Evolutionary conservation across 2,888 invertebrate species (phyloP), one percentile per base, ranked within the genome.

Genomic region (Pristionchus entomophagus): DNA sequence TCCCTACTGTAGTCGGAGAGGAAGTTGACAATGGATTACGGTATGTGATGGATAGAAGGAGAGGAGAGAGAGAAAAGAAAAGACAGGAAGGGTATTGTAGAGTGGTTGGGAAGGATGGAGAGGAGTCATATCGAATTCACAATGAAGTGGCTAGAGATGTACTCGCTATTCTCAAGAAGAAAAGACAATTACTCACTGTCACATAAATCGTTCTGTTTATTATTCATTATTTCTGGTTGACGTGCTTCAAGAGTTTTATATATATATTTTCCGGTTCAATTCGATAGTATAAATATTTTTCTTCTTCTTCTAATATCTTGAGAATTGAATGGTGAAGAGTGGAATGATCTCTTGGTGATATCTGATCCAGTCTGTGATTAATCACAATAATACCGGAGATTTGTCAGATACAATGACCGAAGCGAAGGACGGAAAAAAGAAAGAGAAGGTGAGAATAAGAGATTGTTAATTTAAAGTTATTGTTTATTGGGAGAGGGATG

Each of bases 401-500:
- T 29, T 4, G 3, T 10, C 19, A 80, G 32, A 51, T 29, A 56
- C 8, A n/a, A 59, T 83, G 41, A 41, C 62, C 59, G 73, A 51
- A 53, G 32, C 45, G 10, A 35, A 35, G 51, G 53, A 38, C n/a
- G 49, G 41, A n/a, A 59, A 59, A 32, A 38, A 59, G 29, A 51
- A 80, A 41, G 80, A 80, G 49, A 80, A 80, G 49, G 80, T 80
- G 35, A 80, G 17, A 17, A 49, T 41, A 53, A 53, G 26, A 56
- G 12, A 62, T 62, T 45, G 45, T 45, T 45, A n/a, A n/a, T 62
- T 62, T 29, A 22, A 19, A 10, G 14, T 22, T 41, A 45, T n/a
- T 2, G 6, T 32, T 82, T n/a, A 86, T 87, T 38, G 59, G 91
- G 89, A 87, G 86, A 91, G 96, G 59, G 95, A 95, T 35, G 93